Conservation (phyloP, 2,113 vertebrate species). For the Mormyrus lacerda region DNA sequence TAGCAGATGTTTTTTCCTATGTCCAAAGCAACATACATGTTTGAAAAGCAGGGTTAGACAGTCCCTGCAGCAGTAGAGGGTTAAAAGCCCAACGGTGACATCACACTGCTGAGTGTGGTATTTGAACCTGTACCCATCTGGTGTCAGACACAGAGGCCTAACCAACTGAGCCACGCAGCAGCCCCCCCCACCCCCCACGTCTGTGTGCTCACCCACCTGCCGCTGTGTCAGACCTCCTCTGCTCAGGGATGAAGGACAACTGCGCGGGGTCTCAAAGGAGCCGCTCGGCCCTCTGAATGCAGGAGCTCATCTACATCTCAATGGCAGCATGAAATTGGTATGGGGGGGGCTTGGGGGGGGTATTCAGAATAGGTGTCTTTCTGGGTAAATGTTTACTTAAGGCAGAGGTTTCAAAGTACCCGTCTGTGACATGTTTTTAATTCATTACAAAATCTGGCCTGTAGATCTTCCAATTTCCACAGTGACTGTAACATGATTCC, state of each 20-base stretch:
- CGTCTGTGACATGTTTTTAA: neutral
- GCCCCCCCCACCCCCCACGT: too few species aligned
- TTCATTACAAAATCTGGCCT: neutral
- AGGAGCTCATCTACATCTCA: neutral
- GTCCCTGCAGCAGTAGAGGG: neutral
- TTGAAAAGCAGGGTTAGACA: neutral
- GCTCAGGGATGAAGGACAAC: neutral
- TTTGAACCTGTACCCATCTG: neutral
- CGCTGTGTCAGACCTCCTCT: neutral
- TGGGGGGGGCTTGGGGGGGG: neutral
- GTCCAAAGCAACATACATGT: neutral
- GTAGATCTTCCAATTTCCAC: neutral
- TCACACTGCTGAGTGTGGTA: neutral
- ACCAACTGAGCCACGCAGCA: neutral
- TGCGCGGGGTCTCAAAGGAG: neutral
- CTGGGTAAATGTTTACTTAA: neutral
- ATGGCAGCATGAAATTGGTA: neutral
- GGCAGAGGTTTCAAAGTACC: neutral
- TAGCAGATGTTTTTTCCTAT: neutral
- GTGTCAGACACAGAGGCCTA: neutral
- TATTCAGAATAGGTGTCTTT: neutral
- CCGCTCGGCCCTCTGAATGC: neutral
- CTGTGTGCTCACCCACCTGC: neutral
- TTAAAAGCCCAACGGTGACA: neutral
- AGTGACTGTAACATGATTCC: neutral